A percentile compares a stretch with the other conserved stretches of the same genome.
Conservation (phyloP, 53 echinoderm and acorn worm genomes). For the Holothuria scabra region DNA sequence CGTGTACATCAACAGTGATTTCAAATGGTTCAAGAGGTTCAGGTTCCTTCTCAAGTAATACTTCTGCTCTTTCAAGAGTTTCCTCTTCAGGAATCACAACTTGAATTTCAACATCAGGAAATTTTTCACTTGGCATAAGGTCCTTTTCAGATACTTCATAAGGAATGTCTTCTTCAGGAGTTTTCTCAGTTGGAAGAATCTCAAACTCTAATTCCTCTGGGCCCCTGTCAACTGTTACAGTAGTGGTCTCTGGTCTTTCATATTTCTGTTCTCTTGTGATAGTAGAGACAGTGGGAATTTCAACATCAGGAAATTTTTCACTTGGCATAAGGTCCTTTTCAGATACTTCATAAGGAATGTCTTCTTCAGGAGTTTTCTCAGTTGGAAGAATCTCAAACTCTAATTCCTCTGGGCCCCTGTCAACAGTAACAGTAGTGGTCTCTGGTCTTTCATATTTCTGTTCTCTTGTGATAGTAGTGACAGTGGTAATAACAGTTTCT, state of each 20-base stretch:
- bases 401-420: background rate
- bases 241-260: too few relatives aligned
- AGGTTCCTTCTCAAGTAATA: slow-evolving; percentile 23
- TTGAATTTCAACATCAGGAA: slow-evolving; percentile 51
- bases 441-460: slow-evolving; percentile 9
- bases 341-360: background rate
- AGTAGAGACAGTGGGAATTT: too few relatives aligned
- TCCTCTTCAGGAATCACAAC: slow-evolving; percentile 48
- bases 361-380: background rate
- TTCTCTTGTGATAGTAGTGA: slow-evolving; percentile 1
- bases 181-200: too few relatives aligned
- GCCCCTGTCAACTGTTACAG: too few relatives aligned
- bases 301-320: background rate
- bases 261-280: too few relatives aligned
- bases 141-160: slow-evolving; percentile 10
- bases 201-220: too few relatives aligned
- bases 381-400: background rate
- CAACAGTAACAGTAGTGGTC: background rate
- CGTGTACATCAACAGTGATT: slow-evolving; percentile 58
- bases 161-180: too few relatives aligned
- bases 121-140: slow-evolving; percentile 33
- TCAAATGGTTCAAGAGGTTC: slow-evolving; percentile 54
- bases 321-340: background rate
- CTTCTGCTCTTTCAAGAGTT: slow-evolving; percentile 15
- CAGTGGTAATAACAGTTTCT: background rate